These are phyloP conservation scores for Pseudomugil tenellus DNA, from an alignment of 2,797 vertebrate species.

Conservation along the genomic window DNA sequence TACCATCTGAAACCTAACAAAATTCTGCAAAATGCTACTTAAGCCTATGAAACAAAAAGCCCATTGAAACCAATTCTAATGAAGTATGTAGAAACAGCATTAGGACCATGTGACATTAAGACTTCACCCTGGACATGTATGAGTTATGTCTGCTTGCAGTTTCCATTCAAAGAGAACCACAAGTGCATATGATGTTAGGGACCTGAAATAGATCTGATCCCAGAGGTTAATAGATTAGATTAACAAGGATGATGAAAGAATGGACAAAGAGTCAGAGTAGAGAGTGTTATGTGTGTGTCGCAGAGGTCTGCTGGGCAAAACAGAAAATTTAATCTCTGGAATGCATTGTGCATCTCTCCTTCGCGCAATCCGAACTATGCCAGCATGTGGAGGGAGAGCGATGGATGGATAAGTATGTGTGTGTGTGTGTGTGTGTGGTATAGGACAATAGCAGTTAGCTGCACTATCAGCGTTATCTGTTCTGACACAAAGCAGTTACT, in stretches of 20 bases:
- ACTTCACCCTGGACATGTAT: conserved; percentile 28
- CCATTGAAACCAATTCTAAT: conserved; percentile 66
- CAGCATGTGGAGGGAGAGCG: conserved; percentile 54
- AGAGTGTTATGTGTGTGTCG: conserved; percentile 22
- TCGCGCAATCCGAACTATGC: conserved; percentile 65
- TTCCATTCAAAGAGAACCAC: conserved; percentile 1
- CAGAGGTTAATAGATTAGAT: conserved; percentile 17
- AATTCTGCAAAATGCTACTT: conserved; percentile 29
- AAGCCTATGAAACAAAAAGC: conserved; percentile 50
- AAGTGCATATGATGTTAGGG: conserved; percentile 26
- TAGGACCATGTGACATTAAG: conserved; percentile 59
- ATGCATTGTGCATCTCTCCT: conserved; percentile 77
- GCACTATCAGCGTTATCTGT: conserved; percentile 79
- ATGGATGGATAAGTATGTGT: conserved; percentile 31
- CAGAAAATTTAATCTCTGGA: conserved; percentile 77
- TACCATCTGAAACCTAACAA: conserved; percentile 20
- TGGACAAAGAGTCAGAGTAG: background rate
- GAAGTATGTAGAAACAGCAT: conserved; percentile 61
- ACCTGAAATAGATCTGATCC: conserved; percentile 17
- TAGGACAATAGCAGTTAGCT: conserved; percentile 77
- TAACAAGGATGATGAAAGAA: conserved; percentile 35
- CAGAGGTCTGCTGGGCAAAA: conserved; percentile 58
- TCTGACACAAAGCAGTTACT: conserved; percentile 77
- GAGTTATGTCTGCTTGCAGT: conserved; percentile 7
- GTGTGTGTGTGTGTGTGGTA: conserved; percentile 29